phyloP scores from a whole-genome alignment of 2,113 vertebrate species.

The cattle (Bos taurus) region DNA sequence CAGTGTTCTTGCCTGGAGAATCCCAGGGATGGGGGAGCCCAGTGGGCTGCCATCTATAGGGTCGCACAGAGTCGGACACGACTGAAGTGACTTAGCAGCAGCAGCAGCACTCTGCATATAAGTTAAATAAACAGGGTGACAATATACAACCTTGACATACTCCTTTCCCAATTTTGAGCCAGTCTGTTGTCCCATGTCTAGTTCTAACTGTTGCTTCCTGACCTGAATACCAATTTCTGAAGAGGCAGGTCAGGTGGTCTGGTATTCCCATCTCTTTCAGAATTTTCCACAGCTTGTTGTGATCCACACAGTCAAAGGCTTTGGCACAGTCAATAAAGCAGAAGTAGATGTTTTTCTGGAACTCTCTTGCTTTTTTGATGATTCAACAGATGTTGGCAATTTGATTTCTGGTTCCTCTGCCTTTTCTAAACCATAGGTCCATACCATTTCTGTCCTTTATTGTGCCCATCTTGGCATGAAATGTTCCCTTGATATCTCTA shows the following conservation, averaged over 20 bases:
- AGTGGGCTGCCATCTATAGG: too few relatives aligned
- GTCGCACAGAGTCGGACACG: too few relatives aligned
- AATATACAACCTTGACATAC: background rate
- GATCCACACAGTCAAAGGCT: background rate
- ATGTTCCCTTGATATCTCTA: background rate
- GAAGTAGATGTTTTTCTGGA: background rate
- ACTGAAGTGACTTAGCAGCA: too few relatives aligned
- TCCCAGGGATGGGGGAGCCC: too few relatives aligned
- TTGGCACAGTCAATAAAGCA: background rate
- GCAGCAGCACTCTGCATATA: background rate
- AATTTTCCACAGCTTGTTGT: background rate
- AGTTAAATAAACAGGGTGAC: background rate
- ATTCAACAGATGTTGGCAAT: background rate
- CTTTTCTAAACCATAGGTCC: background rate
- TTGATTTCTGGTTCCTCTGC: background rate
- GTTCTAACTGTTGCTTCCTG: background rate
- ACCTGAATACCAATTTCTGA: background rate
- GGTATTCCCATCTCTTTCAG: background rate
- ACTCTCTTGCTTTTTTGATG: background rate
- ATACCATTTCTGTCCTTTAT: background rate
- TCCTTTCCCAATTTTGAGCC: background rate
- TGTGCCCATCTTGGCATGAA: background rate
- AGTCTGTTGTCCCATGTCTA: background rate
- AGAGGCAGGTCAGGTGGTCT: background rate
- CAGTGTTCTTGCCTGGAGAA: too few relatives aligned